Percentiles rank a stretch among this genome's conserved stretches.
These are phyloP conservation scores for Sycophaga agraensis DNA, from an alignment of 1,140 invertebrate species.

Conservation along the genomic window DNA sequence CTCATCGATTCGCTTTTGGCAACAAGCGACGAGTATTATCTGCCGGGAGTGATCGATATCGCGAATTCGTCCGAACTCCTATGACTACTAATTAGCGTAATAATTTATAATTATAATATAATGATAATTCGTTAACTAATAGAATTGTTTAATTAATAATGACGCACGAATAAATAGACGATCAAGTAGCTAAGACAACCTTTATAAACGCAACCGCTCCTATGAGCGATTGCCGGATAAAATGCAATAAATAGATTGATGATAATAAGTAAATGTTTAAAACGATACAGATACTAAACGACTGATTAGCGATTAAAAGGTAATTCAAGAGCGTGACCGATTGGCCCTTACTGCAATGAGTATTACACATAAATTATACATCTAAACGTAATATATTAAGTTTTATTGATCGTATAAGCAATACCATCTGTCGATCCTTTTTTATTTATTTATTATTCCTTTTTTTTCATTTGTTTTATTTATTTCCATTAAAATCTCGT, in stretches of 20 bases:
- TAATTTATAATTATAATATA: constrained; percentile 25
- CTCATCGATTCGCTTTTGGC: background rate
- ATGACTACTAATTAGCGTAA: constrained; percentile 23
- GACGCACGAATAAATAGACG: constrained; percentile 27
- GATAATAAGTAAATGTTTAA: constrained; percentile 12
- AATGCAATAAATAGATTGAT: constrained; percentile 23
- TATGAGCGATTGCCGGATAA: constrained; percentile 17
- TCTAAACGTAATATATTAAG: constrained; percentile 26
- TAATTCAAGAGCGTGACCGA: constrained; percentile 14
- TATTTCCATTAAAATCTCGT: background rate
- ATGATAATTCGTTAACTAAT: constrained; percentile 26
- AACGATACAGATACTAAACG: constrained; percentile 17
- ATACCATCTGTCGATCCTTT: constrained; percentile 1
- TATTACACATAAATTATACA: constrained; percentile 27
- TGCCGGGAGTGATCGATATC: constrained; percentile 1
- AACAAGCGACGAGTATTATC: constrained; percentile 6
- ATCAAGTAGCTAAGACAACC: constrained; percentile 18
- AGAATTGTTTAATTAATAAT: constrained; percentile 15
- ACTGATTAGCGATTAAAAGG: constrained; percentile 20
- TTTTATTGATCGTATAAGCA: constrained; percentile 19
- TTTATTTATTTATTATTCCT: no score
- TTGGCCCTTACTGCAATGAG: constrained; percentile 14
- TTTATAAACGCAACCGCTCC: constrained; percentile 4
- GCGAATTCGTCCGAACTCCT: constrained; percentile 21
- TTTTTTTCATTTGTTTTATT: background rate